Evolutionary conservation across 2,113 vertebrate genomes (phyloP), one percentile per base, ranked within the genome.

Genomic region (Galbula dea): DNA sequence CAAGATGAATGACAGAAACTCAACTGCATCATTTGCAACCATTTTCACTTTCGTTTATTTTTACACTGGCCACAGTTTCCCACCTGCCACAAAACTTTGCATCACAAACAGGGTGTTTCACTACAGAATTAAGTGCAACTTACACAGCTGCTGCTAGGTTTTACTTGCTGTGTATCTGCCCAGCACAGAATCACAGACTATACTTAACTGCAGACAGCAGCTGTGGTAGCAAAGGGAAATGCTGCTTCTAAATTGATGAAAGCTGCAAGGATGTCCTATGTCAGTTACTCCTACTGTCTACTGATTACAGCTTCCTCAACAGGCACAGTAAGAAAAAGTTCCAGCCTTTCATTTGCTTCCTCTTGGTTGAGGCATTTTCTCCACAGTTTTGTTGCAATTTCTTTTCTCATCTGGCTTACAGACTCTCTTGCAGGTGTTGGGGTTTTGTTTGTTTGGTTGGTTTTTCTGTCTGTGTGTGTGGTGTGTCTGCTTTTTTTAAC

Each of bases 251-350:
- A 65, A 81, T 17, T 74, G 91, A 86, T 68, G 45, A 83, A 91
- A 93, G 69, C 74, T 92, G 88, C 68, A 86, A 51, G 62, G 71
- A 83, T 82, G 81, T 79, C 48, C 6, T 55, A 46, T 49, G 61
- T 68, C 80, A 59, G 59, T 48, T 57, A 76, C 66, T 91, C 62
- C 76, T 58, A 73, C 76, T 73, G 83, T 82, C 85, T 75, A 81
- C 83, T 55, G 45, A 91, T 87, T 92, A 92, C 2, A 95, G 66
- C 58, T 90, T 95, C 68, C 57, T 89, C 48, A 83, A 67, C 8
- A 86, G 32, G 24, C 75, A 86, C 65, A 80, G 82, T 51, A 45
- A 67, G 75, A 76, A 71, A 72, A 71, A 74, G 9, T 49, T 71
- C 21, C 7, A 93, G 51, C 17, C 52, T 75, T 88, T 93, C 43